Evolutionary conservation across 2,888 invertebrate genomes (phyloP).

Genomic region (Philereme vetulata): DNA sequence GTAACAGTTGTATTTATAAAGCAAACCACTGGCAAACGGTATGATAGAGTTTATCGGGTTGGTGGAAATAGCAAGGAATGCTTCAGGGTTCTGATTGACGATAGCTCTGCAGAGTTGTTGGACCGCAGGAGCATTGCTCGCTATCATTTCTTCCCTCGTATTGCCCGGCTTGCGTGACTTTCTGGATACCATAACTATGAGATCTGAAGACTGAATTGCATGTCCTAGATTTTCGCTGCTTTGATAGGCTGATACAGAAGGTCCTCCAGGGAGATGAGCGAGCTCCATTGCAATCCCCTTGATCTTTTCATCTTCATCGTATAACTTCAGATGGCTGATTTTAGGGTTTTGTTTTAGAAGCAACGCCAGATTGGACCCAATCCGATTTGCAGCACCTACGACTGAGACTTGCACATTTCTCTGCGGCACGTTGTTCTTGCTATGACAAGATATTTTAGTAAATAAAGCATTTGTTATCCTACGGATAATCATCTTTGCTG

Average conservation of each 20-base stretch:
- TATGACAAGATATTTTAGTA: constrained; percentile 21
- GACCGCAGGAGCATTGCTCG: constrained; percentile 55
- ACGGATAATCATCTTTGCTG: constrained; percentile 31
- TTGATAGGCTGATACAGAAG: constrained; percentile 45
- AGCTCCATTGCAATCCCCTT: constrained; percentile 56
- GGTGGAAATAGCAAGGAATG: constrained; percentile 62
- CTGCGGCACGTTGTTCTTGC: constrained; percentile 20
- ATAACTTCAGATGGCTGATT: constrained; percentile 53
- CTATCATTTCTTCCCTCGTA: constrained; percentile 56
- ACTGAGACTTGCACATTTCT: constrained; percentile 61
- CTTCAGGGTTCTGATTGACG: constrained; percentile 54
- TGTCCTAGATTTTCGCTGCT: constrained; percentile 50
- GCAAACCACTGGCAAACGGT: constrained; percentile 59
- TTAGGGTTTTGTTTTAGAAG: constrained; percentile 59
- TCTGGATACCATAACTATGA: constrained; percentile 58
- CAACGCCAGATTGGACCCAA: constrained; percentile 60
- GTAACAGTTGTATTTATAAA: constrained; percentile 54
- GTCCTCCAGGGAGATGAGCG: constrained; percentile 54
- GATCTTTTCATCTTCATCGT: constrained; percentile 58
- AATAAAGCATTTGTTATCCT: constrained; percentile 20
- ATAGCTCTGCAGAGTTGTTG: constrained; percentile 56
- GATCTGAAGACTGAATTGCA: constrained; percentile 51
- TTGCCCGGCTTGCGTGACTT: constrained; percentile 49
- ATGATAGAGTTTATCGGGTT: constrained; percentile 64
- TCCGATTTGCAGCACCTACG: constrained; percentile 59